These are phyloP conservation scores for Esox masquinongy DNA, from an alignment of 2,797 vertebrate genomes.

Conservation along the genomic window DNA sequence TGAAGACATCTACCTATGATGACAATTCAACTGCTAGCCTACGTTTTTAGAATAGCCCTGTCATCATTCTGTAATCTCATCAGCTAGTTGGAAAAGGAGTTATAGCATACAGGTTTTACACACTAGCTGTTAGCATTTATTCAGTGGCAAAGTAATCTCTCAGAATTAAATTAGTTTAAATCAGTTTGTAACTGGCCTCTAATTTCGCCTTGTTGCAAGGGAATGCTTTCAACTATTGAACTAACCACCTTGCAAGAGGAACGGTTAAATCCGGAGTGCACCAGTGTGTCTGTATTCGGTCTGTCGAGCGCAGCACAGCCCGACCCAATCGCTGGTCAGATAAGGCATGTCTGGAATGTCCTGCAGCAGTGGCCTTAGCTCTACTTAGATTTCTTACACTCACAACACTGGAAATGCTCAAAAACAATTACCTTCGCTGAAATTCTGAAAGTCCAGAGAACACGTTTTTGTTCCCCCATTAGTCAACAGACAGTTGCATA, in stretches of 20 bases:
- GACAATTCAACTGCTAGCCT: background rate
- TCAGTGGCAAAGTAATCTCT: background rate
- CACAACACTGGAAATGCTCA: background rate
- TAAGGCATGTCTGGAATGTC: slow-evolving; percentile 43
- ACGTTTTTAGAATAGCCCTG: background rate
- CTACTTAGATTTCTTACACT: slow-evolving; percentile 12
- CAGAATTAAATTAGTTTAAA: background rate
- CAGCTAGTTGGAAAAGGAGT: background rate
- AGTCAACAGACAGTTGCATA: slow-evolving; percentile 5
- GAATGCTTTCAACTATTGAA: too few relatives aligned
- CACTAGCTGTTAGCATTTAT: background rate
- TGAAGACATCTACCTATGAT: background rate
- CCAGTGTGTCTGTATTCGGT: slow-evolving; percentile 12
- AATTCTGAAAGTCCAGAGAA: slow-evolving; percentile 9
- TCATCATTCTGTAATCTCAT: background rate
- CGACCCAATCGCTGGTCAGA: slow-evolving; percentile 12
- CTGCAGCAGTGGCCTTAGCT: slow-evolving; percentile 22
- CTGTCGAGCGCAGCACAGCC: slow-evolving; percentile 12
- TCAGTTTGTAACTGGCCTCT: background rate
- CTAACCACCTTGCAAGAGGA: too few relatives aligned
- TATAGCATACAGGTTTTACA: background rate
- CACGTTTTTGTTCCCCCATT: slow-evolving; percentile 21
- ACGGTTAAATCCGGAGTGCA: background rate
- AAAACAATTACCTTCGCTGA: background rate
- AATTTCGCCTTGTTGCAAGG: background rate